A percentile compares a stretch with the other conserved stretches of the same genome.
Conservation (phyloP, 2,113 vertebrate genomes). For the Labeo rohita region DNA sequence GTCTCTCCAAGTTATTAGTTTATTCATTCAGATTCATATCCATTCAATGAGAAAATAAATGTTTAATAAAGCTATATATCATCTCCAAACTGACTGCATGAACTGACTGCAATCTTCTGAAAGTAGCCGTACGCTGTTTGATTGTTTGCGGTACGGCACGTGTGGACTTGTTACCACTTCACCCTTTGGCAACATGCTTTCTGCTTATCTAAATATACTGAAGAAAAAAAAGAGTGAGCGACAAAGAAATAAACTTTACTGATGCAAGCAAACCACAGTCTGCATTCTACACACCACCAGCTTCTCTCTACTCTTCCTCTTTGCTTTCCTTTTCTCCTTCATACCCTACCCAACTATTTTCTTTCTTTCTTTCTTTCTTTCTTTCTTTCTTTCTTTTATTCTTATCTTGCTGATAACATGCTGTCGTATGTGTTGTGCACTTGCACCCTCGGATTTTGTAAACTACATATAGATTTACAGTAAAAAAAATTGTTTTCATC, state of each 20-base stretch:
- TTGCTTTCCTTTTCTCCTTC: neutral
- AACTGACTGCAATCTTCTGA: neutral
- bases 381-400: neutral
- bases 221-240: neutral
- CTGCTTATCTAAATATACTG: conserved; percentile 22
- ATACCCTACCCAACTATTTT: neutral
- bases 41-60: neutral
- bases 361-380: neutral
- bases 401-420: neutral
- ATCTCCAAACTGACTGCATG: conserved; percentile 14
- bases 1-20: neutral
- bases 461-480: no score
- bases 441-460: neutral
- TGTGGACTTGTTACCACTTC: conserved; percentile 26
- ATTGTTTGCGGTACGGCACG: neutral
- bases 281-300: neutral
- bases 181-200: neutral
- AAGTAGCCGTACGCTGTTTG: neutral
- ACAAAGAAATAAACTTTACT: conserved; percentile 21
- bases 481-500: no score
- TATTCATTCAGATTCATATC: neutral
- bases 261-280: conserved; percentile 3
- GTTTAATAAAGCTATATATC: neutral
- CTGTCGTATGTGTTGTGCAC: neutral
- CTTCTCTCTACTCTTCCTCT: neutral